Conservation (phyloP, 2,888 invertebrate genomes). For the Phalera bucephala region DNA sequence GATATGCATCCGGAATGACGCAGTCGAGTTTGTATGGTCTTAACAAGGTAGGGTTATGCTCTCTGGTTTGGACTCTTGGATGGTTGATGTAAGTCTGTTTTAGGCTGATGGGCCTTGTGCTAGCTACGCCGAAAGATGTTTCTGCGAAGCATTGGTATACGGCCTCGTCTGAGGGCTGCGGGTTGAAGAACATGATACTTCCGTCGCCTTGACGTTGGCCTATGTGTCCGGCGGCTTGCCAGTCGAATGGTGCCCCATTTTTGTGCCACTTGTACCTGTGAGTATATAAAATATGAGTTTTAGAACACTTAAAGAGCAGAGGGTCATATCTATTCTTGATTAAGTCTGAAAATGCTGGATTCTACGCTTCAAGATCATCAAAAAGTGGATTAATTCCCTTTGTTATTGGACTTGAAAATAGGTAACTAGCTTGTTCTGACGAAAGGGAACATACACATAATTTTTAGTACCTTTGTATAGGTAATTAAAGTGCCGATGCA, state of each 20-base stretch:
- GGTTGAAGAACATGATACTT: slow-evolving; percentile 50
- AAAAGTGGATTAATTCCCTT: too few relatives aligned
- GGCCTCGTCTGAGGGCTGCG: slow-evolving; percentile 51
- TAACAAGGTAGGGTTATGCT: slow-evolving; percentile 54
- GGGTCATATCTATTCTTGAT: too few relatives aligned
- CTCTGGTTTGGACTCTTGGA: slow-evolving; percentile 36
- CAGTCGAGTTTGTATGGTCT: slow-evolving; percentile 59
- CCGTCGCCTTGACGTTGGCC: slow-evolving; percentile 48
- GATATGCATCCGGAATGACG: slow-evolving; percentile 51
- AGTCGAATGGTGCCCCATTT: slow-evolving; percentile 44
- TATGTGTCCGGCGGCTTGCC: slow-evolving; percentile 28
- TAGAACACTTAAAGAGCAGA: too few relatives aligned
- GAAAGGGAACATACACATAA: too few relatives aligned
- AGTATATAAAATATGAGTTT: too few relatives aligned
- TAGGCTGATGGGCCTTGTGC: slow-evolving; percentile 43
- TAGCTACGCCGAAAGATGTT: slow-evolving; percentile 50
- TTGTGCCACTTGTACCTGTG: slow-evolving; percentile 64
- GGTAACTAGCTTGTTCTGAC: too few relatives aligned
- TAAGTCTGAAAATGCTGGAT: too few relatives aligned
- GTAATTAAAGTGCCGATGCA: too few relatives aligned
- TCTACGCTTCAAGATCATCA: too few relatives aligned
- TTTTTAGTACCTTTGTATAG: too few relatives aligned
- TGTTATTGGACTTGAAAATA: too few relatives aligned
- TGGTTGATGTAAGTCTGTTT: slow-evolving; percentile 43
- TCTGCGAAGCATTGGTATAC: slow-evolving; percentile 57